Conservation (phyloP, 1,140 invertebrate species). For the Nylanderia fulva region DNA sequence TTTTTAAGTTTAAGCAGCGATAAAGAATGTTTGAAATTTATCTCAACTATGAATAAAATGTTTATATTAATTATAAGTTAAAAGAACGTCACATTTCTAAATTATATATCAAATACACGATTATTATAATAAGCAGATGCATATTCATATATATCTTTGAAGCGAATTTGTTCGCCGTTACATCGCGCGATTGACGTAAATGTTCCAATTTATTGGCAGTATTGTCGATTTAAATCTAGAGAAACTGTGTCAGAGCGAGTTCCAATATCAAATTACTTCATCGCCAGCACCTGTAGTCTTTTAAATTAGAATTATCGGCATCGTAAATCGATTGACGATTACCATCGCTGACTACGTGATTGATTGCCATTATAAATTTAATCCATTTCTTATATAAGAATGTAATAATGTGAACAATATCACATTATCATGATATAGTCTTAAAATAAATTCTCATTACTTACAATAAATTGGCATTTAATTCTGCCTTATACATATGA, state of each 20-base stretch:
- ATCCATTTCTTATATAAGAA: background rate
- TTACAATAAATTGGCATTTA: too few species aligned
- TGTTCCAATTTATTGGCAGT: conserved; percentile 29
- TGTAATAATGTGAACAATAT: background rate
- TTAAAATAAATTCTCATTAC: background rate
- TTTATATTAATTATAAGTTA: background rate
- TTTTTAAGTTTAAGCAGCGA: background rate
- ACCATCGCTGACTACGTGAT: background rate
- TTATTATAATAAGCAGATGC: background rate
- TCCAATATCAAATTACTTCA: conserved; percentile 46
- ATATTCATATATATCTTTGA: background rate
- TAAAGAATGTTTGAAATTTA: background rate
- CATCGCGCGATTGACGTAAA: background rate
- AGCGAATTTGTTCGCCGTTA: conserved; percentile 17
- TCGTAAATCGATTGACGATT: conserved; percentile 3
- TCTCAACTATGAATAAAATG: background rate
- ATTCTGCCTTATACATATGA: too few species aligned
- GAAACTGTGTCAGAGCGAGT: conserved; percentile 16
- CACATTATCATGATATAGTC: background rate
- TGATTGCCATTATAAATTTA: conserved; percentile 8
- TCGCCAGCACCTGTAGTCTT: conserved; percentile 17
- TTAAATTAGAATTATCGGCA: conserved; percentile 40
- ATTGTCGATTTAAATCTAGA: conserved; percentile 26
- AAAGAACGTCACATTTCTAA: background rate
- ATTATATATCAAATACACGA: background rate